Percentiles rank a stretch among this genome's conserved stretches.
These are phyloP conservation scores for Spea hammondii DNA, from an alignment of 2,797 vertebrate species.

Conservation along the genomic window DNA sequence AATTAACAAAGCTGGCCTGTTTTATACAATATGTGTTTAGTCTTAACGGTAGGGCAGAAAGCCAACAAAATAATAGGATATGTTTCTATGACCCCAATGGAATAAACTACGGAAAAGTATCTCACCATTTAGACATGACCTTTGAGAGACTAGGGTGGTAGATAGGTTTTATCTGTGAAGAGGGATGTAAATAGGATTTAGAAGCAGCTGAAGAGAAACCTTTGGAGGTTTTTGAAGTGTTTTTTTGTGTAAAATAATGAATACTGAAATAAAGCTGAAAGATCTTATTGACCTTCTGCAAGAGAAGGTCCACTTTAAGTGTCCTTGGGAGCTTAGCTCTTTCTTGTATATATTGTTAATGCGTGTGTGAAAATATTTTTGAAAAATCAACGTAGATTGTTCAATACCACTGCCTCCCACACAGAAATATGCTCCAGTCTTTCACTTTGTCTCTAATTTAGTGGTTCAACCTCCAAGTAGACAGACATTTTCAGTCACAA, in stretches of 20 bases:
- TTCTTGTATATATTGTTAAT: slow-evolving; percentile 25
- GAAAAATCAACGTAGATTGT: slow-evolving; percentile 17
- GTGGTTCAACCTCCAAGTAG: background rate
- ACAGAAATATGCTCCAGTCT: background rate
- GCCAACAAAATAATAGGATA: too few species aligned
- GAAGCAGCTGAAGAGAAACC: slow-evolving; percentile 25
- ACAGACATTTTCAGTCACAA: too few species aligned
- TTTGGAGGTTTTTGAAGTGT: slow-evolving; percentile 14
- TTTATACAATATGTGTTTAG: too few species aligned
- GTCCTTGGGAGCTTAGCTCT: slow-evolving; percentile 16
- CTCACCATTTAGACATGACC: slow-evolving; percentile 20
- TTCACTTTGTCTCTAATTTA: slow-evolving; percentile 9
- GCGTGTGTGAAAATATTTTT: slow-evolving; percentile 37
- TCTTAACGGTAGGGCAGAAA: too few species aligned
- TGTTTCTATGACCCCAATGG: background rate
- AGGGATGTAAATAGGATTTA: slow-evolving; percentile 46
- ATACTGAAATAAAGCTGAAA: slow-evolving; percentile 46
- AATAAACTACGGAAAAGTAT: slow-evolving; percentile 13
- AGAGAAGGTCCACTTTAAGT: slow-evolving; percentile 39
- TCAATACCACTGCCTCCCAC: background rate
- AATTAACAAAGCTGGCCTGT: too few species aligned
- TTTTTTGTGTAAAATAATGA: slow-evolving; percentile 40
- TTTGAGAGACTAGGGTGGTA: slow-evolving; percentile 17
- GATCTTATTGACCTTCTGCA: slow-evolving; percentile 43
- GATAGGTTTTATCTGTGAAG: slow-evolving; percentile 19